Base-by-base conservation (phyloP, 1,140 invertebrate species). In the Liolophura sinensis region DNA sequence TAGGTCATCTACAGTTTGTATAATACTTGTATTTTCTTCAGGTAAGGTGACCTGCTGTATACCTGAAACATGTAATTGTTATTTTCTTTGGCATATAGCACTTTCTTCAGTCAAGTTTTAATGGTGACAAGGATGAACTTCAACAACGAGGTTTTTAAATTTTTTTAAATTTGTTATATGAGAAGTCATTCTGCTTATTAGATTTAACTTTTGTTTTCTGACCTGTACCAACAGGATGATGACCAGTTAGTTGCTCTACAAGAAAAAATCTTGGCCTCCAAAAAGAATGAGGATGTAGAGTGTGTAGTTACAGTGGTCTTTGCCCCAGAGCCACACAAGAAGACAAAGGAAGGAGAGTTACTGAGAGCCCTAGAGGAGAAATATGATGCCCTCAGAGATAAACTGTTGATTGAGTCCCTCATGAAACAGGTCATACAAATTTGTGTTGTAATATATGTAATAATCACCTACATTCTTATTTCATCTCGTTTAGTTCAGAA, bases 301-400 rank as follows among this genome's bases (percentile, higher is more conserved):
- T 59, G 64, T 66, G 60, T 82, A 61, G 78, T 75, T 7, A 20
- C 57, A 15, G 70, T 79, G 20, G 57, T 81, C 24, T 73, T 82
- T 64, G 56, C 65, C 55, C 22, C 69, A 46, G 73, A 77, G 40
- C 49, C 50, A 12, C 48, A 57, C n/a, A 61, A 63, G n/a, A 65
- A 65, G 25, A 61, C 57, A 14, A 63, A 65, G 16, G 66, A 70
- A 48, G 64, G 68, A 31, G 73, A 75, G 3, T 49, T 77, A 9
- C 16, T 75, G 24, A 67, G 73, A 51, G 78, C 76, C 54, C 61
- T 81, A 49, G 72, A 79, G 49, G 75, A 74, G 31, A 81, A 81
- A 65, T 79, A 78, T 69, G 77, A 79, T 71, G 79, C 75, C n/a
- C 64, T 81, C 27, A 75, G 69, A 51, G 77, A 79, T 61, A 78